Conservation (phyloP, 2,113 vertebrate species). For the Erpornis zantholeuca region DNA sequence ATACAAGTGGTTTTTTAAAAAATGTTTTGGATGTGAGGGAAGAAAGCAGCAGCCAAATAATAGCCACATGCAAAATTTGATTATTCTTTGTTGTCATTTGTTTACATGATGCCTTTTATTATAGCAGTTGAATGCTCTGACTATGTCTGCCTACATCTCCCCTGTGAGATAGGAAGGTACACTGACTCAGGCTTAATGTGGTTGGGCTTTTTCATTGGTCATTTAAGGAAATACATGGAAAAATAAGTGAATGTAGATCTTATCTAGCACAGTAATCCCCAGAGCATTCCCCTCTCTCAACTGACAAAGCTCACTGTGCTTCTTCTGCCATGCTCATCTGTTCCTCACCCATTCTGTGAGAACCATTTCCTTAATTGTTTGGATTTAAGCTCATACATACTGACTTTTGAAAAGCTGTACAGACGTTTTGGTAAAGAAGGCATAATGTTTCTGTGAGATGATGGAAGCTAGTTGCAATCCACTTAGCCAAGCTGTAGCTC, state of each 20-base stretch:
- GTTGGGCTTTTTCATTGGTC: not conserved
- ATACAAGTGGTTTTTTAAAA: not conserved
- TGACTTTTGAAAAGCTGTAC: not conserved
- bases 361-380: not conserved
- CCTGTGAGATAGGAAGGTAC: not conserved
- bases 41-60: not conserved
- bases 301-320: not conserved
- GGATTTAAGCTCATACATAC: not conserved
- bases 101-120: not conserved
- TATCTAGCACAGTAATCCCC: not conserved
- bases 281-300: not conserved
- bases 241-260: not conserved
- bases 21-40: not conserved
- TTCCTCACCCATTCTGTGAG: not conserved
- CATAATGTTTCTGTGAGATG: not conserved
- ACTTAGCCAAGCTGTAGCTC: not conserved
- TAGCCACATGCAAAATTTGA: not conserved
- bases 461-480: not conserved
- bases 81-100: not conserved
- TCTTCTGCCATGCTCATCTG: slow-evolving; percentile 18
- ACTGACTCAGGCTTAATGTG: not conserved
- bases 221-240: not conserved
- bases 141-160: not conserved
- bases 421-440: not conserved
- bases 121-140: not conserved